Conservation (phyloP, 2,797 vertebrate genomes). For the Acipenser transmontanus region DNA sequence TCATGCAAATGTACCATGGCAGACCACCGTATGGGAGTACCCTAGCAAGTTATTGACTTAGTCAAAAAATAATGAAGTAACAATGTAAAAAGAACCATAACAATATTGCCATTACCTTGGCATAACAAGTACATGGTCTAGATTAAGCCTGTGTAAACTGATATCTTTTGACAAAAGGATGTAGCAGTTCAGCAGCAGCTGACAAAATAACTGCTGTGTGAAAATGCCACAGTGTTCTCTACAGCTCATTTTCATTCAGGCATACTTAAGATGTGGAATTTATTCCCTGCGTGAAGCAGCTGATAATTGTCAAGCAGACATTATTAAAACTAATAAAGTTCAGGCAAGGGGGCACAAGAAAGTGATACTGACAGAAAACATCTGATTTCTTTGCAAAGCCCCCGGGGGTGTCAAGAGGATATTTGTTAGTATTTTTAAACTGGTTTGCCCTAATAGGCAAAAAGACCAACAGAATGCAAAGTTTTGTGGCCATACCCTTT, state of each 20-base stretch:
- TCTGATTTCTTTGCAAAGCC: background rate
- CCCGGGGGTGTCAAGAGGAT: background rate
- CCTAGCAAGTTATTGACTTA: too few species aligned
- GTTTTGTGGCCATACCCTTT: too few species aligned
- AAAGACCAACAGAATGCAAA: too few species aligned
- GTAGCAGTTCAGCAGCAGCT: background rate
- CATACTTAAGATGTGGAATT: background rate
- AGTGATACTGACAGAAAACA: constrained; percentile 4
- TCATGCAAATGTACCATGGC: too few species aligned
- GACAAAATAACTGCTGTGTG: background rate
- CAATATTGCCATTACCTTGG: too few species aligned
- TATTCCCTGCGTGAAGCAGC: background rate
- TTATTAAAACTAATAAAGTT: background rate
- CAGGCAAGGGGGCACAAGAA: background rate
- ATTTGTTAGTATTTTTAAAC: too few species aligned
- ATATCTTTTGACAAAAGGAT: background rate
- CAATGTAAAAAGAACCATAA: too few species aligned
- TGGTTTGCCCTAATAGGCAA: too few species aligned
- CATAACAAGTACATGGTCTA: background rate
- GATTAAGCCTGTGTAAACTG: background rate
- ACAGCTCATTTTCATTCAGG: background rate
- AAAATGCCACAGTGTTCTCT: background rate
- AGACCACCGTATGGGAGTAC: too few species aligned
- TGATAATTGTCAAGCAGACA: background rate
- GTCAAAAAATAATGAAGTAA: too few species aligned